A percentile compares a stretch with the other conserved stretches of the same genome.
Conservation (phyloP, 2,797 vertebrate species). For the Pelochelys cantorii region DNA sequence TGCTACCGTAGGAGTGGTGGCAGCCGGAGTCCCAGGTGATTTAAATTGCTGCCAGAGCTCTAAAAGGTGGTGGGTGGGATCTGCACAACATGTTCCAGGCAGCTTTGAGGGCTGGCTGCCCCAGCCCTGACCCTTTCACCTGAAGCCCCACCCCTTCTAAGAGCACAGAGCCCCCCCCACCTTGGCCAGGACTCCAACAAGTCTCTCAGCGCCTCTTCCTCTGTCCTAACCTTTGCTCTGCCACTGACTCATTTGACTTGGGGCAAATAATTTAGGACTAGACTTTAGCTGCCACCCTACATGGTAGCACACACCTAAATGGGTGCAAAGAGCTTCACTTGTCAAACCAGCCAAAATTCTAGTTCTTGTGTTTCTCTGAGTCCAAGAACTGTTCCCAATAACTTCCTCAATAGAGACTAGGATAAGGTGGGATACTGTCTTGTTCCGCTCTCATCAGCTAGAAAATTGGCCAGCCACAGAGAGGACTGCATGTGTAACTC, state of each 20-base stretch:
- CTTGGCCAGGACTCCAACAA: too few relatives aligned
- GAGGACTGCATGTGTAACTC: neutral
- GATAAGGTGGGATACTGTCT: neutral
- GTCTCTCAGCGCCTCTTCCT: too few relatives aligned
- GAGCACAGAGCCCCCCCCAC: too few relatives aligned
- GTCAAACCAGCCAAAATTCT: accelerated
- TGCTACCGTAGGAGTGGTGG: too few relatives aligned
- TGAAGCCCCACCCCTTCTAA: too few relatives aligned
- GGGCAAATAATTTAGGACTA: neutral
- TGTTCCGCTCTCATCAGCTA: neutral
- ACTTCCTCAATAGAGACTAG: neutral
- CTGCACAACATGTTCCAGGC: too few relatives aligned
- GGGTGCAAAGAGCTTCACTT: accelerated
- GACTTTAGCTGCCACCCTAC: neutral
- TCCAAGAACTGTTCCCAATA: neutral
- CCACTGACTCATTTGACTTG: accelerated
- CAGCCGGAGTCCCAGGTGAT: too few relatives aligned
- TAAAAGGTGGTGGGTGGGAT: too few relatives aligned
- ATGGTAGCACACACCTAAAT: accelerated
- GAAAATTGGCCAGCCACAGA: accelerated
- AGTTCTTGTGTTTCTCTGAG: accelerated
- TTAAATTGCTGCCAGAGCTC: too few relatives aligned
- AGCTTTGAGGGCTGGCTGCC: too few relatives aligned
- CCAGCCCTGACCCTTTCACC: too few relatives aligned
- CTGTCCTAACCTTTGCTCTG: conserved; percentile 5